Base-by-base conservation (phyloP, 2,113 vertebrate species). In the Myiozetetes cayanensis region DNA sequence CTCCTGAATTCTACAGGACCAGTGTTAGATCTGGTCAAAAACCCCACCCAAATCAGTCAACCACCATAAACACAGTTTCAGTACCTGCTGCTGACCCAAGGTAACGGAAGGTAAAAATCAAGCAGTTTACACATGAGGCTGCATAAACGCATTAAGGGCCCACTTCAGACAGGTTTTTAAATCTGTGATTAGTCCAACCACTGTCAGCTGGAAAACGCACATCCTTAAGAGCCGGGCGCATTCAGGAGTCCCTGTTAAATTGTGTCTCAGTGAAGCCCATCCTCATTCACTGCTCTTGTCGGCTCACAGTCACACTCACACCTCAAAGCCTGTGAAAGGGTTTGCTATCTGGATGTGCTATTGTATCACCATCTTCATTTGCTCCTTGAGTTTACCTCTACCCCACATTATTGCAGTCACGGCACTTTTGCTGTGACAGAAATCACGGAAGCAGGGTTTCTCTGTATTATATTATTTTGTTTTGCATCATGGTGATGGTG, bases 401-500 rank as follows among this genome's bases (percentile, higher is more conserved):
- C 19, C 79, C 83, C 59, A 63, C 23, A 17, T 65, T 50, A 76
- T 6, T 46, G 50, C 43, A 87, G 75, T 89, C 81, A 63, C 19
- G 41, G 75, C 80, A 66, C 46, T 85, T 95, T 2, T 66, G 75
- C 93, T 90, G 91, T 10, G 16, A 77, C 46, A 95, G 80, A 95
- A 96, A 81, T 79, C 92, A 85, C 90, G 17, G 8, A 89, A 91
- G 91, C 89, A 94, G 78, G 79, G 84, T 97, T 97, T 92, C 79
- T 96, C 93, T 94, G 61, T 92, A 56, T 79, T 62, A 28, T 84
- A 37, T 87, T 70, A 73, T 87, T 96, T 97, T 85, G 46, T 93
- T 95, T 78, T 67, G 46, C 58, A 68, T 87, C 91, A 67, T 37
- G 52, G 80, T 85, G 91, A 61, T 65, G 56, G 67, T 91, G 87